Percentiles rank a stretch among this genome's conserved stretches.
Evolutionary conservation across 2,797 vertebrate genomes (phyloP).

Genomic region (Acropternis orthonyx): DNA sequence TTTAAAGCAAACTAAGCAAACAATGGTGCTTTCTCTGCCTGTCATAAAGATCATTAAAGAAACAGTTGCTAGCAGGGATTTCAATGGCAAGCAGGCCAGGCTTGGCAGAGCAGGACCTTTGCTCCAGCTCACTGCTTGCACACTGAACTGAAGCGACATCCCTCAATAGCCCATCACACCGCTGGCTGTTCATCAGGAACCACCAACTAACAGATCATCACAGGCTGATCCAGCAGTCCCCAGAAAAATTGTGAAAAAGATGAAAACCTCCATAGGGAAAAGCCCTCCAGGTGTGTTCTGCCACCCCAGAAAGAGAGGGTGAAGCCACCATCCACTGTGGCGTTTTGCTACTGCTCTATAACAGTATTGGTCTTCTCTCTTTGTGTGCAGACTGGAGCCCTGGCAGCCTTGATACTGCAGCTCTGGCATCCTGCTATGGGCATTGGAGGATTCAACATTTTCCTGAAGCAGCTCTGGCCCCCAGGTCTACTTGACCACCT

Average conservation of each 20-base stretch:
- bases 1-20: constrained; percentile 59
- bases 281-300: not conserved
- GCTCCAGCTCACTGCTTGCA: not conserved
- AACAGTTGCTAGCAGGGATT: constrained; percentile 6
- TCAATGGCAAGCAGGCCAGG: not conserved
- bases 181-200: not conserved
- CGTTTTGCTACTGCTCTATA: not conserved
- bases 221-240: not conserved
- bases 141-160: not conserved
- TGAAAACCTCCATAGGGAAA: not conserved
- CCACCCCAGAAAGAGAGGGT: not conserved
- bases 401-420: fast-evolving
- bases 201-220: not conserved
- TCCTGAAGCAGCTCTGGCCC: not conserved
- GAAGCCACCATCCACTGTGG: not conserved
- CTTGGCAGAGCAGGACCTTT: constrained; percentile 10
- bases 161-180: fast-evolving
- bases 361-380: not conserved
- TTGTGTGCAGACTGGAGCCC: not conserved
- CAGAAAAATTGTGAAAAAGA: not conserved
- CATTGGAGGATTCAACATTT: not conserved
- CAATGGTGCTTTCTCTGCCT: constrained; percentile 8
- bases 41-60: constrained; percentile 43
- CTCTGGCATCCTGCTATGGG: not conserved
- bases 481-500: not conserved